These are phyloP conservation scores for Phalanger gymnotis DNA, from an alignment of 2,797 vertebrate genomes.

Conservation along the genomic window DNA sequence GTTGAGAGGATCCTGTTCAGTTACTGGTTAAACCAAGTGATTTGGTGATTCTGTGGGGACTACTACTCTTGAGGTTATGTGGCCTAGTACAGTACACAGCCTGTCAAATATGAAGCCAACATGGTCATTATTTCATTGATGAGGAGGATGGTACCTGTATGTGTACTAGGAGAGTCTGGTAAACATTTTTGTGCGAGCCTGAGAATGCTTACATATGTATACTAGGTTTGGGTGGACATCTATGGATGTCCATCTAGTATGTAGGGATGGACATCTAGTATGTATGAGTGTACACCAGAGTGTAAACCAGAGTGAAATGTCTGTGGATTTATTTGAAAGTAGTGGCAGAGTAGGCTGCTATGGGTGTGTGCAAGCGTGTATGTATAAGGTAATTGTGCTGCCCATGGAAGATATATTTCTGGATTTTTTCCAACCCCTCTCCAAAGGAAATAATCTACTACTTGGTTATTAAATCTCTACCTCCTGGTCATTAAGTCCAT, in stretches of 20 bases:
- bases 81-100: background rate
- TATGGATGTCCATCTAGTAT: background rate
- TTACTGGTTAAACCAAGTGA: background rate
- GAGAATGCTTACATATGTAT: background rate
- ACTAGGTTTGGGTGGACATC: background rate
- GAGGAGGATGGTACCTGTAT: background rate
- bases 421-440: background rate
- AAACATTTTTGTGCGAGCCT: background rate
- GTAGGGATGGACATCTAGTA: background rate
- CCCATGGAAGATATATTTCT: background rate
- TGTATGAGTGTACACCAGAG: too few relatives aligned
- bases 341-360: background rate
- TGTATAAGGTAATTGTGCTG: background rate
- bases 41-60: background rate
- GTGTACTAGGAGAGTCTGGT: background rate
- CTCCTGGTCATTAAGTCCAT: background rate
- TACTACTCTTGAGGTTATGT: background rate
- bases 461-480: background rate
- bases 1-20: background rate
- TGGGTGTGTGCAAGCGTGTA: background rate
- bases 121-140: background rate
- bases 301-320: background rate
- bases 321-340: background rate
- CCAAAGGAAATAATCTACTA: background rate
- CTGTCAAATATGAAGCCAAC: background rate